Evolutionary conservation across 2,113 vertebrate species (phyloP), one percentile per base, ranked within the genome.

Genomic region (Semnornis frantzii): DNA sequence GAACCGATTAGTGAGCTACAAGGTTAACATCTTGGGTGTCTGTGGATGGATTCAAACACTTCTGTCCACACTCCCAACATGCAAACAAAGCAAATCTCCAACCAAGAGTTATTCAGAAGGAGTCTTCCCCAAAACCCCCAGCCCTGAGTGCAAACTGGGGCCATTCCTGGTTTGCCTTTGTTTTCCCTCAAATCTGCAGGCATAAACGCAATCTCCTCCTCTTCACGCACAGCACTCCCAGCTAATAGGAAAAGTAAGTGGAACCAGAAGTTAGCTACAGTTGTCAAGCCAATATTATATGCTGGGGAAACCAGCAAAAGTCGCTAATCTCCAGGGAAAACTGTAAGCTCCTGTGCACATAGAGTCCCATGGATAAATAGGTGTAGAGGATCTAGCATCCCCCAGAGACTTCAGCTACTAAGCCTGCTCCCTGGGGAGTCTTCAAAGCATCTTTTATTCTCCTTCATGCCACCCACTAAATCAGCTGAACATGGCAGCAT

Each of bases 201-300:
- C 2, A 0, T 34, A 62, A 89, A 83, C 0, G 0, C 24, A 17
- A 69, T 52, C 69, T 74, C 52, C 48, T 73, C 60, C 65, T 91
- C 82, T 91, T 79, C 66, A 81, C 59, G 63, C 82, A 77, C 42
- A 87, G 17, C 15, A 4, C 46, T 73, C 8, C 23, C 1, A 1
- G 72, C 82, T 94, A 91, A 85, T 28, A 73, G 52, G 78, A 80
- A 94, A 93, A 95, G 82, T 73, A 80, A 93, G 87, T 92, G 94
- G 95, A 95, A 96, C 91, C 89, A 94, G 69, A 77, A 89, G 94
- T 94, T 94, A 91, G 95, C 82, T 71, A 92, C 89, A 96, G 91
- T 39, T 94, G 89, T 96, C 95, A 96, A 96, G 27, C 62, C 75
- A 80, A 91, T 97, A 64, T 95, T 81, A 23, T 25, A 90, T 81